Conservation (phyloP, 53 echinoderm and acorn worm genomes). For the Holothuria leucospilota region DNA sequence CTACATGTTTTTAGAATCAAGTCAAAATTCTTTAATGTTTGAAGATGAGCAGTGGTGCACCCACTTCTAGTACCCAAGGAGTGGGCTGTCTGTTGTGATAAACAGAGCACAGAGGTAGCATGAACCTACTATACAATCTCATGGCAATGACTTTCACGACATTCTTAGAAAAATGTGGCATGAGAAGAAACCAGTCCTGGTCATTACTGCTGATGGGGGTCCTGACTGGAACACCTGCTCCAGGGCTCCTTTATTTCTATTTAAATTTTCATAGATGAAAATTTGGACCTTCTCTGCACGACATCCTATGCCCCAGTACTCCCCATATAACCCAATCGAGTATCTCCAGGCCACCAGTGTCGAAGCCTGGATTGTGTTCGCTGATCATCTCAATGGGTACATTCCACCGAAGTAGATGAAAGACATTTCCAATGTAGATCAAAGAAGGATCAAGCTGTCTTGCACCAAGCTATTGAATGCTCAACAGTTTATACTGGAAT, state of each 20-base stretch:
- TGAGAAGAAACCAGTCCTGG: conserved; percentile 24
- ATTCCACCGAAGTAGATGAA: background rate
- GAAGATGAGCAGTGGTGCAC: background rate
- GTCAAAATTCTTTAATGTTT: background rate
- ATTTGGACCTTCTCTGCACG: conserved; percentile 54
- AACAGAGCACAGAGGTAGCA: conserved; percentile 31
- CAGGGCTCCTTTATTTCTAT: conserved; percentile 25
- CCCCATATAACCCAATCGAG: conserved; percentile 52
- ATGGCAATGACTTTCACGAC: conserved; percentile 38
- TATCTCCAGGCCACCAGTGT: conserved; percentile 45
- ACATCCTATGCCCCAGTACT: conserved; percentile 49
- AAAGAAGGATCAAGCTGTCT: background rate
- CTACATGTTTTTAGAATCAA: conserved; percentile 44
- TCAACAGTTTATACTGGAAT: background rate
- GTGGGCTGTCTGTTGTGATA: conserved; percentile 15
- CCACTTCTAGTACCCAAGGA: conserved; percentile 15
- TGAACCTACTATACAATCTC: conserved; percentile 23
- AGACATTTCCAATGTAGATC: too few species aligned
- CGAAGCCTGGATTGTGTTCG: conserved; percentile 34
- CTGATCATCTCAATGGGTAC: conserved; percentile 30
- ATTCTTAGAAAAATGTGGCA: conserved; percentile 3
- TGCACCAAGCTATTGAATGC: background rate
- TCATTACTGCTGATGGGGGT: conserved; percentile 40
- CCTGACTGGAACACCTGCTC: conserved; percentile 50
- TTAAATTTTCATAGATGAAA: background rate